phyloP scores from a whole-genome alignment of 2,113 vertebrate species.

The Lasiurus cinereus region DNA sequence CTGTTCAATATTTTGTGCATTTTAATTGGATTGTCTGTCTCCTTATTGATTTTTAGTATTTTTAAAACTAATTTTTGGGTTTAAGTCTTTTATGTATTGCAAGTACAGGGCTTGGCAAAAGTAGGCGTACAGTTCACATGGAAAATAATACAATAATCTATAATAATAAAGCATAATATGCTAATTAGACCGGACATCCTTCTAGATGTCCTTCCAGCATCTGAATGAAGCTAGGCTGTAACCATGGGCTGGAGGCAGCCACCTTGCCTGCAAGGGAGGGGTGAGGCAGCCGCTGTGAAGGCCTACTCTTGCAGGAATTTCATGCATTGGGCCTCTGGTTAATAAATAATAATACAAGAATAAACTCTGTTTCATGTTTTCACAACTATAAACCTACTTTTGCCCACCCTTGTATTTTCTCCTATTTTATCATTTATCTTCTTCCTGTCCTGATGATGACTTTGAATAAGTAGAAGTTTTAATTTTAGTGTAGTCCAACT shows the following conservation, averaged over 20 bases:
- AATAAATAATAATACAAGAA: background rate
- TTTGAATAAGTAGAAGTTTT: background rate
- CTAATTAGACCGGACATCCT: too few relatives aligned
- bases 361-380: background rate
- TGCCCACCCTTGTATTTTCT: background rate
- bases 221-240: too few relatives aligned
- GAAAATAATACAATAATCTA: background rate
- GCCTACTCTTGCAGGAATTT: too few relatives aligned
- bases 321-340: background rate
- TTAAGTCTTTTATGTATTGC: background rate
- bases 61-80: background rate
- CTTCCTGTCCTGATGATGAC: background rate
- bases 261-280: too few relatives aligned
- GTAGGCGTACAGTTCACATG: background rate
- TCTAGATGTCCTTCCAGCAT: too few relatives aligned
- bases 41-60: background rate
- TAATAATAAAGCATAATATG: too few relatives aligned
- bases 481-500: background rate
- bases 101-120: background rate
- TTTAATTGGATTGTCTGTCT: background rate
- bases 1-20: background rate
- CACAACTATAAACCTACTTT: background rate
- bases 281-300: too few relatives aligned
- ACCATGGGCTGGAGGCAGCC: too few relatives aligned
- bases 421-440: background rate